Evolutionary conservation across 2,888 invertebrate genomes (phyloP), one percentile per base, ranked within the genome.

Genomic region (Busseola fusca): DNA sequence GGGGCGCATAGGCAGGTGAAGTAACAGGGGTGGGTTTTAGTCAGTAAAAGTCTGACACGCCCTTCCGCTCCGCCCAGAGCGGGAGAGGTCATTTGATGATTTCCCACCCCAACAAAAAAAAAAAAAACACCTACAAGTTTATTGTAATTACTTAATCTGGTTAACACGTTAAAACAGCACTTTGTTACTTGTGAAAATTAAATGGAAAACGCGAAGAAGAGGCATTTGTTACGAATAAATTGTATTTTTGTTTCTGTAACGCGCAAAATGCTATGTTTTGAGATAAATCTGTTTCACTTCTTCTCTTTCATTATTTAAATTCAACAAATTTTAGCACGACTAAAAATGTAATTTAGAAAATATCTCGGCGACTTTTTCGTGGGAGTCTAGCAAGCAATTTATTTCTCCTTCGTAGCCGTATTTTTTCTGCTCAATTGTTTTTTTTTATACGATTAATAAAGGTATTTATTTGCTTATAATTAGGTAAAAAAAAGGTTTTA

Each of bases 61-160:
- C n/a, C n/a, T n/a, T n/a, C n/a, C n/a, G n/a, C n/a, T n/a, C n/a
- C n/a, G n/a, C n/a, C n/a, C n/a, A n/a, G n/a, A n/a, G n/a, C n/a
- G n/a, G n/a, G n/a, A n/a, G n/a, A n/a, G n/a, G n/a, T n/a, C 7
- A 7, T 79, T 72, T 34, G 30, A 80, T 25, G 21, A 14, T 30
- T 63, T 25, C 18, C 50, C 34, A n/a, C n/a, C n/a, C n/a, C n/a
- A n/a, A n/a, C n/a, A n/a, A n/a, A n/a, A n/a, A 64, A 62, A 40
- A 48, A 59, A 64, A 21, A 64, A 58, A 45, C 25, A 45, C 34
- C 40, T 52, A 40, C n/a, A 57, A 27, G 25, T 74, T 76, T 60
- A 74, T 45, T 52, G 56, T 54, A 34, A 59, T 64, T 21, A 34
- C 30, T 18, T 52, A 64, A 50, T 76, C 30, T 45, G 50, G 10